These are phyloP conservation scores for Tetramorium parvispinum DNA, from an alignment of 1,140 invertebrate genomes.

Conservation along the genomic window DNA sequence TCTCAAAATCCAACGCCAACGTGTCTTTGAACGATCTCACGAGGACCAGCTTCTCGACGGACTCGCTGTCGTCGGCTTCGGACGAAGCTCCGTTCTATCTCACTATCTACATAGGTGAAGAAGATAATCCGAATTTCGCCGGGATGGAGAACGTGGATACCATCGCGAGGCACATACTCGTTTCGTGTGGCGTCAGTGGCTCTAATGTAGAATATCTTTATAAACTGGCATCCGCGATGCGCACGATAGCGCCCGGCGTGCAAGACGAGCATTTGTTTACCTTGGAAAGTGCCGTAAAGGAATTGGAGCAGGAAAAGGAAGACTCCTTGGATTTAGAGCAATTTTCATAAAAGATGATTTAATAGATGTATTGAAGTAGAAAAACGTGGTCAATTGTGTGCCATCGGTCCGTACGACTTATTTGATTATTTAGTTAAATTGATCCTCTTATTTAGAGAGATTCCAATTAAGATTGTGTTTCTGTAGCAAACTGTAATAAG, in stretches of 20 bases:
- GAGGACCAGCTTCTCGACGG: neutral
- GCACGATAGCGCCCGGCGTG: slow-evolving; percentile 89
- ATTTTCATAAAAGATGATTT: slow-evolving; percentile 20
- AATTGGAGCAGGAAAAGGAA: slow-evolving; percentile 73
- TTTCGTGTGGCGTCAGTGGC: slow-evolving; percentile 92
- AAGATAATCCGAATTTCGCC: slow-evolving; percentile 92
- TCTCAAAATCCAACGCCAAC: neutral
- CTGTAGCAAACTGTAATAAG: neutral
- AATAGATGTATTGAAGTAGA: neutral
- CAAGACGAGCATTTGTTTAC: slow-evolving; percentile 92
- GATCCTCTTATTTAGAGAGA: neutral
- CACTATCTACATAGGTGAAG: slow-evolving; percentile 93
- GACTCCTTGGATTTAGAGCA: slow-evolving; percentile 58
- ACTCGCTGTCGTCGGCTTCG: neutral
- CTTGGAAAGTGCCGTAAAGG: slow-evolving; percentile 89
- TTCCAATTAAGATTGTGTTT: neutral
- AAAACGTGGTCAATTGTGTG: slow-evolving; percentile 31
- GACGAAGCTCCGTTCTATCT: slow-evolving; percentile 88
- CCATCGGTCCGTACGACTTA: neutral
- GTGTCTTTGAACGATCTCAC: neutral
- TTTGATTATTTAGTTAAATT: slow-evolving; percentile 2
- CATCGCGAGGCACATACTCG: slow-evolving; percentile 92
- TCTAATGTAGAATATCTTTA: slow-evolving; percentile 95
- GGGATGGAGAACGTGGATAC: slow-evolving; percentile 90
- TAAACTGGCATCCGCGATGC: slow-evolving; percentile 93